Evolutionary conservation across 2,888 invertebrate species (phyloP).

Genomic region (Liopterus haemorrhoidalis): DNA sequence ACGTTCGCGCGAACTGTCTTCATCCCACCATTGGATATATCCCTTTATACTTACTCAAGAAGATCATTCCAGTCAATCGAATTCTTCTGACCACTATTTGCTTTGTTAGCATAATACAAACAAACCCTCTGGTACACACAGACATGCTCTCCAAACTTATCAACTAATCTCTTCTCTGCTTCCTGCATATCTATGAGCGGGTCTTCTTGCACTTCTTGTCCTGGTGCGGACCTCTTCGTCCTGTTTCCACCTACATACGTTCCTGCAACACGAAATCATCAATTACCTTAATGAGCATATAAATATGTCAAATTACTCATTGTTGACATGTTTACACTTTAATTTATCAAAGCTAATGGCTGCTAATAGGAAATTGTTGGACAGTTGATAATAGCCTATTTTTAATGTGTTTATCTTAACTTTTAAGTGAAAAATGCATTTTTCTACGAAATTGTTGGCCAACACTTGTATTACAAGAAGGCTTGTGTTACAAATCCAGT

Average conservation of each 20-base stretch:
- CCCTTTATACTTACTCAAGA: conserved; percentile 59
- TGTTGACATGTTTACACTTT: too few relatives aligned
- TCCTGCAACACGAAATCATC: conserved; percentile 55
- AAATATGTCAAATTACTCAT: too few relatives aligned
- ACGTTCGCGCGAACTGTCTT: conserved; percentile 12
- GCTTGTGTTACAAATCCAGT: too few relatives aligned
- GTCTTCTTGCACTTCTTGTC: conserved; percentile 39
- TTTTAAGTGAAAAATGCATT: too few relatives aligned
- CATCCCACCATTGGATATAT: conserved; percentile 24
- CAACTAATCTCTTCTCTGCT: conserved; percentile 73
- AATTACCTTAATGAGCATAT: too few relatives aligned
- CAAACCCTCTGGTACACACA: conserved; percentile 77
- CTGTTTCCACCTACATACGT: conserved; percentile 65
- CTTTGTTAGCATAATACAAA: conserved; percentile 59
- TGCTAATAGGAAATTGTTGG: too few relatives aligned
- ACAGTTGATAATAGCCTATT: too few relatives aligned
- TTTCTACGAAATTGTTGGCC: too few relatives aligned
- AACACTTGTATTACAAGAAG: too few relatives aligned
- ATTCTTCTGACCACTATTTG: too few relatives aligned
- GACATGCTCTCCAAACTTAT: conserved; percentile 69
- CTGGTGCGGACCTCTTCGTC: conserved; percentile 48
- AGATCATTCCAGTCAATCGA: conserved; percentile 68
- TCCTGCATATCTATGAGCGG: conserved; percentile 59
- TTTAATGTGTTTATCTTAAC: too few relatives aligned
- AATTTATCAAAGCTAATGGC: too few relatives aligned